A percentile compares a stretch with the other conserved stretches of the same genome.
Evolutionary conservation across 2,888 invertebrate species (phyloP).

Genomic region (Miltochrista miniata): DNA sequence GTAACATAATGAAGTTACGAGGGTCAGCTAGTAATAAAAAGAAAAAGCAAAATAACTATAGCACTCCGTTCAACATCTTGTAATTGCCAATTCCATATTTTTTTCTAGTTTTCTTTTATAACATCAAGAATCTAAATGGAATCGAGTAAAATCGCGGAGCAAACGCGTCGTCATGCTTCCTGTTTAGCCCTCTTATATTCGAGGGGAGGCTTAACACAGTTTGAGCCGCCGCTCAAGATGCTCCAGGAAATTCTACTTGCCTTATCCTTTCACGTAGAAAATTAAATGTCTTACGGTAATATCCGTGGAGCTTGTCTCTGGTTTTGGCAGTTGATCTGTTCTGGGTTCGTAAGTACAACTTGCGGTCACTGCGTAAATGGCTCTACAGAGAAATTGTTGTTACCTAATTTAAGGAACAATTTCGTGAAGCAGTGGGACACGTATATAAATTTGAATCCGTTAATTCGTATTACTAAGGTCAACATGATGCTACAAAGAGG

Average conservation of each 20-base stretch:
- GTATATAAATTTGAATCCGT: too few species aligned
- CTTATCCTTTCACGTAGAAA: constrained; percentile 83
- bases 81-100: not conserved
- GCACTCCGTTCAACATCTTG: too few species aligned
- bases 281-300: constrained; percentile 81
- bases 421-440: too few species aligned
- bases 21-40: too few species aligned
- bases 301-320: constrained; percentile 68
- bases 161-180: constrained; percentile 40
- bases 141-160: constrained; percentile 21
- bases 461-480: too few species aligned
- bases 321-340: constrained; percentile 77
- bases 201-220: constrained; percentile 66
- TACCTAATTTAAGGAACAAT: constrained; percentile 6
- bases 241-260: constrained; percentile 70
- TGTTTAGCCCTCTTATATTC: constrained; percentile 49
- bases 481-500: too few species aligned
- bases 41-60: too few species aligned
- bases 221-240: constrained; percentile 62
- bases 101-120: not conserved
- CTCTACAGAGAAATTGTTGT: constrained; percentile 37
- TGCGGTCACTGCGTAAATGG: constrained; percentile 35
- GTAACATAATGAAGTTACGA: too few species aligned
- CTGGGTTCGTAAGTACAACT: constrained; percentile 33
- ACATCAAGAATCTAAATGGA: constrained; percentile 26